Percentiles rank a stretch among this genome's conserved stretches.
These are phyloP conservation scores for Caenorhabditis sp. DNA, from an alignment of 2,888 invertebrate genomes.

Conservation along the genomic window DNA sequence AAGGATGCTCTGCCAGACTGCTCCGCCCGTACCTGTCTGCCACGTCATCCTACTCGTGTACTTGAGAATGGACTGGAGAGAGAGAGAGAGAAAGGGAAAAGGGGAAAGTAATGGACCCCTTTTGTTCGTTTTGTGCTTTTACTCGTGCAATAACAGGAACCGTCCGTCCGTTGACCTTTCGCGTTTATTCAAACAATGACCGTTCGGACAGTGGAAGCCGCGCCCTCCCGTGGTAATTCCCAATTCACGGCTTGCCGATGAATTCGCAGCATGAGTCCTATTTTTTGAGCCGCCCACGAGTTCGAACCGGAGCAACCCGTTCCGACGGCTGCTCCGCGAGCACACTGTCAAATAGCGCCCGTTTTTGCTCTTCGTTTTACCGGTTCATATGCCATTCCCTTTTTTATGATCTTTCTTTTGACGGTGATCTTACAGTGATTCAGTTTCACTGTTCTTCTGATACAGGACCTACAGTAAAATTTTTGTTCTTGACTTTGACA, in stretches of 20 bases:
- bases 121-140: not conserved
- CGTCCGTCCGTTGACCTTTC: not conserved
- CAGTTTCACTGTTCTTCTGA: no score
- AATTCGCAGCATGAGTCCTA: conserved; percentile 32
- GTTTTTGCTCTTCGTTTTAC: conserved; percentile 7
- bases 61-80: not conserved
- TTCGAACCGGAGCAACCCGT: conserved; percentile 20
- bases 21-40: not conserved
- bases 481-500: no score
- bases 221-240: conserved; percentile 39
- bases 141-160: not conserved
- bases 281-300: conserved; percentile 4
- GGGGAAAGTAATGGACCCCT: no score
- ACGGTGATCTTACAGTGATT: no score
- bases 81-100: no score
- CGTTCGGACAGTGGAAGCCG: conserved; percentile 7
- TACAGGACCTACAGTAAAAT: no score
- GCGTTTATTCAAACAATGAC: conserved; percentile 6
- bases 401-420: no score
- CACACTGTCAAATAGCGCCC: conserved; percentile 23
- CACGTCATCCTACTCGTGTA: conserved; percentile 14
- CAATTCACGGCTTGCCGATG: conserved; percentile 25
- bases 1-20: conserved; percentile 29
- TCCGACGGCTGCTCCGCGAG: not conserved
- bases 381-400: not conserved